Conservation (phyloP, 2,113 vertebrate species). For the Atlantisia rogersi region DNA sequence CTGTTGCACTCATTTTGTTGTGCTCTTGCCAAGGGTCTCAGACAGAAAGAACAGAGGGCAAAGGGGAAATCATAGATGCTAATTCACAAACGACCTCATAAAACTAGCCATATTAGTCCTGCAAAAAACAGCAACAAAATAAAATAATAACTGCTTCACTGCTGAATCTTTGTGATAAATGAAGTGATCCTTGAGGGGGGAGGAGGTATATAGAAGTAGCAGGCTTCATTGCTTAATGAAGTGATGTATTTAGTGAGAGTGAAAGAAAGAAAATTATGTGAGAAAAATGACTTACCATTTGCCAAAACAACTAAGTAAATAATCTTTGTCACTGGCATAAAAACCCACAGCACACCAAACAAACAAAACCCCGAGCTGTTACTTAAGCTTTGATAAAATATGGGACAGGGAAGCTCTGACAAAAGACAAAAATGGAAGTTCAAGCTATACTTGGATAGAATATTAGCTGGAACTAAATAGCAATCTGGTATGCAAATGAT, state of each 20-base stretch:
- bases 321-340: background rate
- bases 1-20: background rate
- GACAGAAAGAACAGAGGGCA: background rate
- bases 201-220: background rate
- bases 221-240: background rate
- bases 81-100: constrained; percentile 24
- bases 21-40: background rate
- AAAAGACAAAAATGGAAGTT: background rate
- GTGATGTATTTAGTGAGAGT: background rate
- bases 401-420: background rate
- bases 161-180: background rate
- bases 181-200: background rate
- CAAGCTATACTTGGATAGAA: background rate
- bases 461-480: background rate
- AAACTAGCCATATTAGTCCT: background rate
- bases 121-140: background rate
- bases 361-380: background rate
- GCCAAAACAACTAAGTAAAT: background rate
- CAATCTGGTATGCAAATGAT: background rate
- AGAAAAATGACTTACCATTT: background rate
- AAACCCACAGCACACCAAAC: background rate
- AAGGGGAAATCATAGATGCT: background rate
- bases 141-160: background rate
- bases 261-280: background rate
- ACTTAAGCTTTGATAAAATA: background rate